phyloP scores from a whole-genome alignment of 2,888 invertebrate genomes.

The Thyatira batis region DNA sequence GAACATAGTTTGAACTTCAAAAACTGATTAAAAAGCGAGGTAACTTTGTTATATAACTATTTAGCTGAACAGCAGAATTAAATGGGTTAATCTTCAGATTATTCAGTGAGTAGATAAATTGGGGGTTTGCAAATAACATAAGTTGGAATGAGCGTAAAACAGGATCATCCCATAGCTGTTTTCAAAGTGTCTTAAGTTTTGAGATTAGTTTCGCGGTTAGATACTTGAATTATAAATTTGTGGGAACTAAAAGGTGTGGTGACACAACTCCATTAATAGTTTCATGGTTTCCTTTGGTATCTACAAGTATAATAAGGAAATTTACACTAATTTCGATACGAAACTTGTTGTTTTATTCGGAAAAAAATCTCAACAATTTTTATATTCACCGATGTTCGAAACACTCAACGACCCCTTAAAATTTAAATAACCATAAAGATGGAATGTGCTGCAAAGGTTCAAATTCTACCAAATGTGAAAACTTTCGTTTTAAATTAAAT shows the following conservation, averaged over 20 bases:
- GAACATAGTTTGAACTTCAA: neutral
- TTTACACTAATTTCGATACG: too few species aligned
- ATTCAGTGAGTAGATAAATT: neutral
- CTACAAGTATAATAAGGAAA: too few species aligned
- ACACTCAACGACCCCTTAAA: too few species aligned
- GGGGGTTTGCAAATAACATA: neutral
- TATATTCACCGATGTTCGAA: too few species aligned
- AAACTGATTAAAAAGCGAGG: neutral
- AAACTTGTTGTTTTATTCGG: too few species aligned
- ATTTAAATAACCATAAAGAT: too few species aligned
- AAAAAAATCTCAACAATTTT: too few species aligned
- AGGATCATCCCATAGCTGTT: neutral
- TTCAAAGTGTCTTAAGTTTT: neutral
- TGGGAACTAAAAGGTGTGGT: neutral
- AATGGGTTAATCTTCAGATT: neutral
- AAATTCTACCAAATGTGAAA: too few species aligned
- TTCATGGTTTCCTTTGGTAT: neutral
- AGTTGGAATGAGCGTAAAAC: conserved; percentile 1
- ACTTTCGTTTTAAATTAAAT: too few species aligned
- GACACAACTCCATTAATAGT: neutral
- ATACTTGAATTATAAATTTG: neutral
- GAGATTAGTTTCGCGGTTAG: neutral
- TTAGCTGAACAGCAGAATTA: neutral
- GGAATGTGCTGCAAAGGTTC: too few species aligned
- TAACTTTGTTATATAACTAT: neutral